phyloP scores from a whole-genome alignment of 2,888 invertebrate genomes.

The Hyposoter didymator region DNA sequence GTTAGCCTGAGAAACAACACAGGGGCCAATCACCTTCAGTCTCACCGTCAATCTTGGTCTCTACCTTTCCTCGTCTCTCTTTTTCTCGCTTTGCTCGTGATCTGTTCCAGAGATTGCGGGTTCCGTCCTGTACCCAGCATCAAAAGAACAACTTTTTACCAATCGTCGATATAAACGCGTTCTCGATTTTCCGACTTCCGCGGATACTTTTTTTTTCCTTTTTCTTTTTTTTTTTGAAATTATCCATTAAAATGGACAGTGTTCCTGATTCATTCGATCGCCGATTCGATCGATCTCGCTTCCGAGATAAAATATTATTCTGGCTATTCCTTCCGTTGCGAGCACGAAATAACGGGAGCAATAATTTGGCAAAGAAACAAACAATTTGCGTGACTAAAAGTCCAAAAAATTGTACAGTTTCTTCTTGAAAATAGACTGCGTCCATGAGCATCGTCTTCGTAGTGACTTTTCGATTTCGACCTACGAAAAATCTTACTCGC shows the following conservation, averaged over 20 bases:
- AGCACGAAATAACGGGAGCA: not conserved
- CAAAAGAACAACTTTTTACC: constrained; percentile 58
- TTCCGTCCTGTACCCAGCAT: constrained; percentile 25
- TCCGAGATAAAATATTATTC: no score
- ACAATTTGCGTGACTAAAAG: not conserved
- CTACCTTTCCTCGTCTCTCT: not conserved
- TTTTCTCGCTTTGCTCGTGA: not conserved
- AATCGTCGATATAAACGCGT: constrained; percentile 43
- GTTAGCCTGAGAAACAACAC: constrained; percentile 24
- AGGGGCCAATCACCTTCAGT: constrained; percentile 62
- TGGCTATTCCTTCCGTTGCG: no score
- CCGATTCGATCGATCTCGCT: no score
- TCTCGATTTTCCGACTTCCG: not conserved
- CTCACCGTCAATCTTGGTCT: constrained; percentile 43
- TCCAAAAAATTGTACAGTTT: not conserved
- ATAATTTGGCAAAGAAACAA: not conserved
- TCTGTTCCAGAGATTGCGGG: constrained; percentile 29
- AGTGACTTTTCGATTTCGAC: not conserved
- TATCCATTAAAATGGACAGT: not conserved
- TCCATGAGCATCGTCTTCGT: not conserved
- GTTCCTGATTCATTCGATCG: not conserved
- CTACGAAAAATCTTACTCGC: not conserved
- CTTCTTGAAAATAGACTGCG: not conserved
- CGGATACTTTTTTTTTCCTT: constrained; percentile 4
- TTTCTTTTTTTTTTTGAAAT: not conserved